A percentile compares a stretch with the other conserved stretches of the same genome.
These are phyloP conservation scores for Macroteleia sp. DNA, from an alignment of 2,888 invertebrate genomes.

Conservation along the genomic window DNA sequence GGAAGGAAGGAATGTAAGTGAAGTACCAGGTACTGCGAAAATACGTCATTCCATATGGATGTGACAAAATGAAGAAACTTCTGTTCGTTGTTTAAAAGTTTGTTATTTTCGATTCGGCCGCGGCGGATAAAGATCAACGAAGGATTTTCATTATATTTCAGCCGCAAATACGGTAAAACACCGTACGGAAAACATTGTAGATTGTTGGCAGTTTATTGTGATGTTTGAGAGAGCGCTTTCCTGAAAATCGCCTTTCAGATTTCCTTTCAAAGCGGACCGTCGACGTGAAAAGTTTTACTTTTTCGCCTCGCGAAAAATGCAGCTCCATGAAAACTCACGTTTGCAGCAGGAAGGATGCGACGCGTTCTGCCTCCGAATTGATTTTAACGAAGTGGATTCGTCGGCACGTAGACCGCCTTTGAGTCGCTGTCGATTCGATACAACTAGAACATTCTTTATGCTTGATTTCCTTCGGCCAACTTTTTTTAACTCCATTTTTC, in stretches of 20 bases:
- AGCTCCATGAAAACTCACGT: no score
- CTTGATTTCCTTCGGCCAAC: constrained; percentile 48
- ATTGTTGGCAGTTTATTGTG: constrained; percentile 55
- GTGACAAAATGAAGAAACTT: no score
- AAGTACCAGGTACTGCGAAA: no score
- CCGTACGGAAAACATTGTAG: constrained; percentile 37
- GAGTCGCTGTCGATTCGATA: constrained; percentile 58
- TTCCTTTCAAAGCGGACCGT: constrained; percentile 56
- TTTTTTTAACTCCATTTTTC: constrained; percentile 41
- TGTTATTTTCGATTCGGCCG: constrained; percentile 3
- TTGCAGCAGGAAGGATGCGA: constrained; percentile 60
- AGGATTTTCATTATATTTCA: constrained; percentile 26
- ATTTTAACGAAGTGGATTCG: constrained; percentile 63
- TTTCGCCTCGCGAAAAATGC: no score
- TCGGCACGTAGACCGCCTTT: constrained; percentile 63
- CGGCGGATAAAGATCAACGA: not conserved
- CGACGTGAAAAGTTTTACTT: no score
- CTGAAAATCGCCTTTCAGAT: constrained; percentile 61
- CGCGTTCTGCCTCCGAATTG: constrained; percentile 61
- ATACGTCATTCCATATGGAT: no score
- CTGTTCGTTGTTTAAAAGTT: not conserved
- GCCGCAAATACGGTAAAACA: constrained; percentile 39
- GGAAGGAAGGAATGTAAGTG: no score
- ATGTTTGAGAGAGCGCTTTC: constrained; percentile 56
- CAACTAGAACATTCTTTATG: constrained; percentile 59